phyloP scores from a whole-genome alignment of 2,888 invertebrate species.

The Archips xylosteana region DNA sequence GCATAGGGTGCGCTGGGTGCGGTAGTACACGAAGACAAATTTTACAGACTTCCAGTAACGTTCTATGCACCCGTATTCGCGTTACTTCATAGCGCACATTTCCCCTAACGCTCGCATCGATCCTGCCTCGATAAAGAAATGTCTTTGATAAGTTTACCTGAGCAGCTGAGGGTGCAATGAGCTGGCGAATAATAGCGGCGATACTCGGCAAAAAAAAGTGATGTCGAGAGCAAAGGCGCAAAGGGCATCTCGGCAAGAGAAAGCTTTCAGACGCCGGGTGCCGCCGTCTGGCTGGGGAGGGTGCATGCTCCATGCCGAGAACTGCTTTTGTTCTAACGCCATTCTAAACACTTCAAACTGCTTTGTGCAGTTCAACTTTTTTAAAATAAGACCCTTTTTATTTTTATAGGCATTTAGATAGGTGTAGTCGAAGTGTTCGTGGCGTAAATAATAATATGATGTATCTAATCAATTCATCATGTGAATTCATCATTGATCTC shows the following conservation, averaged over 20 bases:
- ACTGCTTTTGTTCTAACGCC: slow-evolving; percentile 1
- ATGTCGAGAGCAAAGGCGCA: neutral
- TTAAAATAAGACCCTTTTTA: neutral
- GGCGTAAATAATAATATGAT: too few species aligned
- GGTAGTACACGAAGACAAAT: too few species aligned
- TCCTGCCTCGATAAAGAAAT: neutral
- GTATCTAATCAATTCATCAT: too few species aligned
- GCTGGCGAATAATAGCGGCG: neutral
- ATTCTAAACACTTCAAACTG: neutral
- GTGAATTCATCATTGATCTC: too few species aligned
- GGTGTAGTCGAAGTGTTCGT: too few species aligned
- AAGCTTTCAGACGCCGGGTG: neutral
- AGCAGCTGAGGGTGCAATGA: neutral
- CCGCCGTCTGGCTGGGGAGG: neutral
- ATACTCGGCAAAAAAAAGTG: neutral
- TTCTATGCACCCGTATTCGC: too few species aligned
- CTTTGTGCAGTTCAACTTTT: slow-evolving; percentile 4
- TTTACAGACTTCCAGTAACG: too few species aligned
- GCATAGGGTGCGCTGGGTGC: too few species aligned
- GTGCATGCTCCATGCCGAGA: neutral
- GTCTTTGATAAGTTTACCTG: neutral
- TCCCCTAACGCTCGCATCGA: too few species aligned
- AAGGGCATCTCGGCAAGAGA: neutral
- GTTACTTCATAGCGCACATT: too few species aligned
- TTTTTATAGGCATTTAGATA: neutral